A percentile compares a stretch with the other conserved stretches of the same genome.
Evolutionary conservation across 1,140 invertebrate species (phyloP).

Genomic region (Drosophila azteca): DNA sequence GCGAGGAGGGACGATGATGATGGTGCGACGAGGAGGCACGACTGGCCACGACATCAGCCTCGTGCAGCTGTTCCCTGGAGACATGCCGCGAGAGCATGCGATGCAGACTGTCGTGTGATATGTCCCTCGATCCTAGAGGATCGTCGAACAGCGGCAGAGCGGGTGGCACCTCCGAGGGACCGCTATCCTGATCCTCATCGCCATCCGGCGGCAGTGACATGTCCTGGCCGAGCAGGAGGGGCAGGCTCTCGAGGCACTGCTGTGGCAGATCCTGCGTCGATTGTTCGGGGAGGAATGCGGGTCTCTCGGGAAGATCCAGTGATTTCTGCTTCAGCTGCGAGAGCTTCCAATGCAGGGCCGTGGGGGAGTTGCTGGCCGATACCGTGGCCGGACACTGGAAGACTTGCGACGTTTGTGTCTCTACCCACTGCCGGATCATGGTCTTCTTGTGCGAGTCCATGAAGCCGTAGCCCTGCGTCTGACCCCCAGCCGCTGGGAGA

Average conservation of each 20-base stretch:
- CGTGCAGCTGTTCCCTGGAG: slow-evolving; percentile 85
- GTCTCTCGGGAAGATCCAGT: slow-evolving; percentile 67
- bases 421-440: slow-evolving; percentile 97
- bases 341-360: slow-evolving; percentile 72
- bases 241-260: slow-evolving; percentile 38
- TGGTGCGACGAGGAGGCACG: slow-evolving; percentile 83
- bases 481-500: slow-evolving; percentile 65
- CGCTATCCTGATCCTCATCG: slow-evolving; percentile 89
- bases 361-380: slow-evolving; percentile 67
- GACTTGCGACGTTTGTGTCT: slow-evolving; percentile 93
- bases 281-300: slow-evolving; percentile 45
- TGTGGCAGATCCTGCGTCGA: slow-evolving; percentile 26
- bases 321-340: slow-evolving; percentile 81
- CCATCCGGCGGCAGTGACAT: slow-evolving; percentile 84
- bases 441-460: slow-evolving; percentile 96
- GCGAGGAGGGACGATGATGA: slow-evolving; percentile 61
- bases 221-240: slow-evolving; percentile 31
- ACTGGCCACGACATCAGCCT: slow-evolving; percentile 58
- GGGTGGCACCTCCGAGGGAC: slow-evolving; percentile 89
- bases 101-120: slow-evolving; percentile 91
- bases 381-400: slow-evolving; percentile 73
- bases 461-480: slow-evolving; percentile 89
- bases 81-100: slow-evolving; percentile 85
- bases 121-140: slow-evolving; percentile 90
- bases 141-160: slow-evolving; percentile 90